Base-by-base conservation (phyloP, 2,797 vertebrate genomes). In the Xenops minutus region DNA sequence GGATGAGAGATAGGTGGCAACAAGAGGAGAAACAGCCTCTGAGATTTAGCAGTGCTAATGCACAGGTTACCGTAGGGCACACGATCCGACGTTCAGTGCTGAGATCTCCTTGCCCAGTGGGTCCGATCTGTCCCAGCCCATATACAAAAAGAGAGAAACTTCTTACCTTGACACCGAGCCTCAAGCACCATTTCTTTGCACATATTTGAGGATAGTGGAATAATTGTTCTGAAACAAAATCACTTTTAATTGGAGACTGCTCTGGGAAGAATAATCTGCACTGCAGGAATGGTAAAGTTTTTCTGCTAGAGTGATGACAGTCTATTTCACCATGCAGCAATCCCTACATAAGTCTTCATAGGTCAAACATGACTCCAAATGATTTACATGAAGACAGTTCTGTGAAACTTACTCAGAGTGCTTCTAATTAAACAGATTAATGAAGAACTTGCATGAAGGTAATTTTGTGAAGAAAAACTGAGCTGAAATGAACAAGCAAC, bases 81-180 rank as follows among this genome's bases (percentile, higher is more conserved):
- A 9, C 5, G 15, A 9, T 39, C 34, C 36, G 14, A 75, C 0
- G 1, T 29, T 7, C 16, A 69, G 20, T 0, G 0, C 19, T 56
- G 46, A 39, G 19, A 59, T 9, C 26, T 82, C 29, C 20, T 36
- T 26, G 15, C 7, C 24, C 54, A 11, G 6, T 0, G 6, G 37
- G 11, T 23, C 13, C 29, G 36, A 44, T 26, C 27, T 72, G 24
- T 88, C 27, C n/a, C 27, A 64, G 3, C 6, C 20, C 48, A 18
- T 1, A 11, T 0, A 2, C 6, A 51, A 64, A 54, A 48, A 51
- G 26, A 52, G n/a, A 66, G 49, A 90, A 87, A 36, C 26, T n/a
- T 62, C 20, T 46, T 32, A 37, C 12, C 16, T 41, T 11, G 3
- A 10, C 43, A 49, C 3, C 5, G 21, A 54, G 13, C 7, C 43